Evolutionary conservation across 2,888 invertebrate species (phyloP).

Genomic region (Agrochola lota): DNA sequence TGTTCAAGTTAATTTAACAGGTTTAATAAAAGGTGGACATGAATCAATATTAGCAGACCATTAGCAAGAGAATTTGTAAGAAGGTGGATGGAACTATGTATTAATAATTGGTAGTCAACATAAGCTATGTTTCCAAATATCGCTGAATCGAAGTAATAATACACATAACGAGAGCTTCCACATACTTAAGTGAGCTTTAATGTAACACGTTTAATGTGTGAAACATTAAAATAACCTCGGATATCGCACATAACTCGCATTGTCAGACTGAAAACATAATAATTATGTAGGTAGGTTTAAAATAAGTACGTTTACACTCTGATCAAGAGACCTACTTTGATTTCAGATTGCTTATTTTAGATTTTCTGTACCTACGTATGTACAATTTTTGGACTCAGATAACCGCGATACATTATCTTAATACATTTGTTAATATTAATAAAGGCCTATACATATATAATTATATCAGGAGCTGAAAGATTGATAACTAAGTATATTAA

Average conservation of each 20-base stretch:
- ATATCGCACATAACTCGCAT: slow-evolving; percentile 9
- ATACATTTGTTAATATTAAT: background rate
- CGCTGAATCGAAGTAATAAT: background rate
- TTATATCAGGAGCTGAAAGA: background rate
- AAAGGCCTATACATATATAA: background rate
- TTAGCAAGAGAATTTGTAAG: background rate
- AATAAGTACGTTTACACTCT: background rate
- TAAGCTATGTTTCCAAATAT: background rate
- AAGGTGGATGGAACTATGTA: background rate
- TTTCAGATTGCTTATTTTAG: slow-evolving; percentile 4
- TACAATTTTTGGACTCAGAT: slow-evolving; percentile 6
- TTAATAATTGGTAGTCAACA: background rate
- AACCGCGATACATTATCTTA: slow-evolving; percentile 9
- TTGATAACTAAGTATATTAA: background rate
- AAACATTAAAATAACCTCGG: background rate
- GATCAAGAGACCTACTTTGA: slow-evolving; percentile 14
- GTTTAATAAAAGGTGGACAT: background rate
- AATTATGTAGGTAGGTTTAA: slow-evolving; percentile 2
- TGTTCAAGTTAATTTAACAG: background rate
- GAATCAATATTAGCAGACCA: background rate
- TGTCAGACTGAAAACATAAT: slow-evolving; percentile 5
- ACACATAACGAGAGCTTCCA: background rate
- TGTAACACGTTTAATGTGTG: no score
- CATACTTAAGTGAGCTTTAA: no score
- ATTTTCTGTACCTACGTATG: background rate